Percentiles rank a stretch among this genome's conserved stretches.
phyloP scores from a whole-genome alignment of 2,888 invertebrate genomes.

The Netelia virgata region DNA sequence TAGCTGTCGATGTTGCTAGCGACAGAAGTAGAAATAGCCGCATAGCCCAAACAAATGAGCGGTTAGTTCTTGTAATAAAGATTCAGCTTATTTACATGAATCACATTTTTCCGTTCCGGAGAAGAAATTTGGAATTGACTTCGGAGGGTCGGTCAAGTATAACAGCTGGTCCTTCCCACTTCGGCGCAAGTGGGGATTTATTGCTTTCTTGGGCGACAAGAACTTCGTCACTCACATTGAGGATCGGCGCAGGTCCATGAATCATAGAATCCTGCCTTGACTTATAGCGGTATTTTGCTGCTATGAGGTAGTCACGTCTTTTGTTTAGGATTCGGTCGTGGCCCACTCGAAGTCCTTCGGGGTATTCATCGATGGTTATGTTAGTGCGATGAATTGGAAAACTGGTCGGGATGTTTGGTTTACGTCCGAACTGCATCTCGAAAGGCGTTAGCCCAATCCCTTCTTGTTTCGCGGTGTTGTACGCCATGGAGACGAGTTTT shows the following conservation, averaged over 20 bases:
- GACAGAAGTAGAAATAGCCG: not conserved
- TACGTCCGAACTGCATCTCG: conserved; percentile 23
- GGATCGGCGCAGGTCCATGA: not conserved
- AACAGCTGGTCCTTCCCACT: too few species aligned
- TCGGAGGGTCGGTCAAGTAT: not conserved
- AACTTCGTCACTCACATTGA: not conserved
- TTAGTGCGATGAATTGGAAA: not conserved
- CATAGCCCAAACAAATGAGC: conserved; percentile 48
- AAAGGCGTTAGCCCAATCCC: not conserved
- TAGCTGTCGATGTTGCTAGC: not conserved
- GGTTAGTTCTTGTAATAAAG: not conserved
- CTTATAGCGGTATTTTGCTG: too few species aligned
- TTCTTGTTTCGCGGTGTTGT: conserved; percentile 2
- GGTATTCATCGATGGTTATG: not conserved
- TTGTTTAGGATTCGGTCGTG: conserved; percentile 1
- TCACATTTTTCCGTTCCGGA: too few species aligned
- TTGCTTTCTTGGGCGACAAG: too few species aligned
- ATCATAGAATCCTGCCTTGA: not conserved
- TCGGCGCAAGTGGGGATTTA: too few species aligned
- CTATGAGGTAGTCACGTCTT: not conserved
- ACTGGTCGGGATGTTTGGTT: conserved; percentile 1
- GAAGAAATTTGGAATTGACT: not conserved
- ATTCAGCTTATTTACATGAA: too few species aligned
- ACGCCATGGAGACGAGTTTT: conserved; percentile 16
- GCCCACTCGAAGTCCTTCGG: not conserved